Evolutionary conservation across 1,140 invertebrate genomes (phyloP), one percentile per base, ranked within the genome.

Genomic region (Potamilus streckersoni): DNA sequence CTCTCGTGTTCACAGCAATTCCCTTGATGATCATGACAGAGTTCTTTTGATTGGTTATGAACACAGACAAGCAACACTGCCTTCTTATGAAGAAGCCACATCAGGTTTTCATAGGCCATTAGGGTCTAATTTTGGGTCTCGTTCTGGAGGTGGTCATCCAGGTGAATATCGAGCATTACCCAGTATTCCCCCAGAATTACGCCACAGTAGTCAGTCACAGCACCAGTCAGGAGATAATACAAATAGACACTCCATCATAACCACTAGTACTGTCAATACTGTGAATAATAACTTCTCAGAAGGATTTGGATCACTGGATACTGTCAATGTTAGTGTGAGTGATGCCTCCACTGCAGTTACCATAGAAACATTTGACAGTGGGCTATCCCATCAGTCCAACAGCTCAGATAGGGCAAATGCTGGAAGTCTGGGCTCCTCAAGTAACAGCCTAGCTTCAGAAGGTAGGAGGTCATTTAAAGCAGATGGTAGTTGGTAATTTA

Each of bases 241-340:
- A 31, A 86, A 82, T 71, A 81, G 86, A 80, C 86, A 85, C 80
- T 89, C 86, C 15, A 85, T 86, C 6, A 83, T 81, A 2, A 87
- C 87, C 8, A 87, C 82, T 59, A 87, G 82, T 70, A 87, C 86
- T 31, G 83, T 87, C 64, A 87, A 87, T 72, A 76, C 86, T 49
- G 87, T 87, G 66, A 85, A 83, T 61, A 79, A 84, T 63, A 86
- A 85, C 31, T 83, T 86, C 31, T 38, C 20, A 17, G 75, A 77
- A 76, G 84, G 86, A 56, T 88, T 87, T 81, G 87, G 87, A 20
- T 89, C 87, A 59, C 78, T 88, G 58, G 87, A 89, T 71, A 89
- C 87, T 23, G 85, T 89, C 20, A 89, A 89, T 76, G 84, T 87
- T 60, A 88, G 85, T 78, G 84, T 86, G 80, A 85, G 84, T 78